Conservation (phyloP, 2,888 invertebrate genomes). For the Apamea crenata region DNA sequence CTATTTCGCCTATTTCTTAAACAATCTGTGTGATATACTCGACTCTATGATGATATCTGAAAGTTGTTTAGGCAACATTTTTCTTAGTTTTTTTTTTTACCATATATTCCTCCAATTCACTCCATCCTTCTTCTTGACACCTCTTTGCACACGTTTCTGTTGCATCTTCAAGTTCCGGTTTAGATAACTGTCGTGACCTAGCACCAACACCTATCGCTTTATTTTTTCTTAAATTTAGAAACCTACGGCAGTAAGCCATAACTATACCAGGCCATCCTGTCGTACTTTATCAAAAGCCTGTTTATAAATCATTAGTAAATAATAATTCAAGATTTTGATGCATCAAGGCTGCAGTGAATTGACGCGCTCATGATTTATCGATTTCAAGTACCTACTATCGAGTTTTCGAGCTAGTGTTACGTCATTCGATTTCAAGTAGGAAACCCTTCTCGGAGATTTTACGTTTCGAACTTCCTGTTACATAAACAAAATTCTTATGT, state of each 20-base stretch:
- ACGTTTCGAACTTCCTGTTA: background rate
- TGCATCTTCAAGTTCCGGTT: no score
- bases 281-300: background rate
- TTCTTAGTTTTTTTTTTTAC: background rate
- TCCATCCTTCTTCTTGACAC: no score
- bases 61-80: background rate
- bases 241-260: no score
- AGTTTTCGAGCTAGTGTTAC: background rate
- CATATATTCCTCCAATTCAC: no score
- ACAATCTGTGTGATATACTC: background rate
- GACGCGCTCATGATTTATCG: background rate
- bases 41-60: background rate
- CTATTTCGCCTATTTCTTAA: background rate
- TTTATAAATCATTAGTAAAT: background rate
- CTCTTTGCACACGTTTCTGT: no score
- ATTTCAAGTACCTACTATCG: background rate
- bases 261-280: background rate
- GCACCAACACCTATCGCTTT: no score
- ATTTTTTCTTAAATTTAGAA: no score
- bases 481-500: constrained; percentile 25
- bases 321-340: background rate
- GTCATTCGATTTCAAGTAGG: constrained; percentile 17
- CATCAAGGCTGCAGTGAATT: background rate
- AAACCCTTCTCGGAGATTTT: background rate
- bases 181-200: no score